Evolutionary conservation across 2,888 invertebrate species (phyloP), one percentile per base, ranked within the genome.

Genomic region (Cataglyphis altisquamis): DNA sequence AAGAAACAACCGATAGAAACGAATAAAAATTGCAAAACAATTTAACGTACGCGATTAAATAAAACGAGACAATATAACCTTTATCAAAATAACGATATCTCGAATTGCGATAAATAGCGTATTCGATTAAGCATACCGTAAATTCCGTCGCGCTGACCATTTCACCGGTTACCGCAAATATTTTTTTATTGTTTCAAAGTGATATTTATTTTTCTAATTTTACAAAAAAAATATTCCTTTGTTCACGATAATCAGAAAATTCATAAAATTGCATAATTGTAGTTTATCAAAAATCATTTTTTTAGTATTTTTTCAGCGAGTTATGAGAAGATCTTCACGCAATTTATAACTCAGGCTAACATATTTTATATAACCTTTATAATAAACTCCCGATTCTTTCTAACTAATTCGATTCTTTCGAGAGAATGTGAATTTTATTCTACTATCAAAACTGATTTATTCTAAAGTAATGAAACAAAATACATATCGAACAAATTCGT

Each of bases 1-100:
- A 29, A 29, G 29, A 29, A 29, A 2, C 52, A 75, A 66, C 52
- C 36, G 57, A 1, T 18, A 41, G 41, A 4, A 29, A 29, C 18
- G 4, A 60, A 45, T 18, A 45, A 48, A 70, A 78, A 67, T 68
- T 78, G 32, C 25, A 25, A 48, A 52, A 41, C 45, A 21, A 57
- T 67, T 78, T 67, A 68, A 25, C 60, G 45, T 48, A 48, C 32
- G 12, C 78, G 60, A 80, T 80, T 80, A 70, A 80, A 80, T 60
- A 80, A 70, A 78, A 60, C 60, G 36, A 36, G 21, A 25, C 70
- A 80, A 70, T 70, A 52, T 52, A 80, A 80, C 78, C 45, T 78
- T 78, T 78, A 68, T 78, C 60, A 80, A 80, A 80, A 80, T 70
- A 80, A 80, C 78, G 67, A 77, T 29, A 67, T 77, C 67, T 67